Base-by-base conservation (phyloP, 2,888 invertebrate genomes). In the Keiferia lycopersicella region DNA sequence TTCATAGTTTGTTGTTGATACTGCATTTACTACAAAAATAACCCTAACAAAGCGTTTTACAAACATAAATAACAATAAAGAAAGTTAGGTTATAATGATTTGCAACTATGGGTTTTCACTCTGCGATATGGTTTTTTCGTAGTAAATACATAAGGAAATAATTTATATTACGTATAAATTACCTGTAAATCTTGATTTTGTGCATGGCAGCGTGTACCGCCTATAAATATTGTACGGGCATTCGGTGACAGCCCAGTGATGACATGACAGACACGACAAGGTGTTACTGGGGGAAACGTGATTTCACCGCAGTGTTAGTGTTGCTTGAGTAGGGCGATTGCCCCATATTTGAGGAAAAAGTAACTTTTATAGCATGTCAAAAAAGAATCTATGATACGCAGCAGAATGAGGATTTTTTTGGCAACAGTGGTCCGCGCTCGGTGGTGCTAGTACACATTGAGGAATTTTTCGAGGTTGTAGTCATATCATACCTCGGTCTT, bases 181-280 rank as follows among this genome's bases (percentile, higher is more conserved):
- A 91, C 91, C 91, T 91, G 83, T 70, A 77, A 78, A 76, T 87
- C 89, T 88, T 88, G 89, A 87, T 81, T 90, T 90, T 90, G 88
- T 89, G 88, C 91, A 90, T 91, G 88, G 91, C 88, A 91, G 90
- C 79, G 76, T 71, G 70, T 74, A 82, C 84, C 84, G 88, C 87
- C 86, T 82, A 79, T 81, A 81, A 81, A 73, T 80, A 84, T 81
- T 79, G 89, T 89, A 91, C 91, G 90, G 91, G 88, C 90, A 84
- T 78, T 77, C 71, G 82, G 80, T 86, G 88, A 88, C 87, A 87
- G 86, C 79, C 81, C 73, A 76, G 63, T 80, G 88, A 81, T 87
- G 87, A 88, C 90, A 90, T 89, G 89, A 84, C 87, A 88, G 81
- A 79, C 78, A 73, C 68, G 69, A 20, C 22, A 22, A 50, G 14